Conservation (phyloP, 2,797 vertebrate genomes). For the Pelodytes ibericus region DNA sequence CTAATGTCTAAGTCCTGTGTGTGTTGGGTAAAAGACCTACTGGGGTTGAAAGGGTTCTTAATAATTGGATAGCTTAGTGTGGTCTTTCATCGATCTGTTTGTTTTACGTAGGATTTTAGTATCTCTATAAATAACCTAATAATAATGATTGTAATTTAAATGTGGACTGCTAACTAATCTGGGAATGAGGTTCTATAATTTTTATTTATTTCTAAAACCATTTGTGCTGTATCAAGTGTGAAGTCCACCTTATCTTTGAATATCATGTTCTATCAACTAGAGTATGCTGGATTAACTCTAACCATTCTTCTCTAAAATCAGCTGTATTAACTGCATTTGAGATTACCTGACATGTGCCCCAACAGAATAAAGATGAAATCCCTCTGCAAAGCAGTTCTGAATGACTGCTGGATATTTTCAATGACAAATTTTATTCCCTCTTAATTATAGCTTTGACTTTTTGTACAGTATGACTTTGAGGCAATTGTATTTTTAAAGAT, state of each 20-base stretch:
- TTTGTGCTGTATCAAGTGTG: not conserved
- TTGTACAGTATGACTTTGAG: constrained; percentile 39
- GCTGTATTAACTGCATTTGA: constrained; percentile 29
- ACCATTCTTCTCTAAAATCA: constrained; percentile 22
- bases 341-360: constrained; percentile 39
- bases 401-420: constrained; percentile 40
- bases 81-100: too few species aligned
- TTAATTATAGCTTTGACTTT: constrained; percentile 49
- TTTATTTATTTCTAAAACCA: not conserved
- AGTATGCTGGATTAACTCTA: constrained; percentile 37
- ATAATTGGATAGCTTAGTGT: too few species aligned
- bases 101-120: too few species aligned
- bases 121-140: too few species aligned
- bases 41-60: too few species aligned
- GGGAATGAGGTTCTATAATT: not conserved
- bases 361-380: constrained; percentile 25
- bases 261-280: constrained; percentile 35
- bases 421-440: constrained; percentile 48
- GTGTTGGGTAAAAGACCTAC: too few species aligned
- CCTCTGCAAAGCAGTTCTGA: constrained; percentile 37
- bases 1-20: too few species aligned
- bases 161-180: not conserved
- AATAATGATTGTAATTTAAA: too few species aligned
- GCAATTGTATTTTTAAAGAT: constrained; percentile 48
- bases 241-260: constrained; percentile 7